Evolutionary conservation across 2,797 vertebrate genomes (phyloP).

Genomic region (Syncerus caffer): DNA sequence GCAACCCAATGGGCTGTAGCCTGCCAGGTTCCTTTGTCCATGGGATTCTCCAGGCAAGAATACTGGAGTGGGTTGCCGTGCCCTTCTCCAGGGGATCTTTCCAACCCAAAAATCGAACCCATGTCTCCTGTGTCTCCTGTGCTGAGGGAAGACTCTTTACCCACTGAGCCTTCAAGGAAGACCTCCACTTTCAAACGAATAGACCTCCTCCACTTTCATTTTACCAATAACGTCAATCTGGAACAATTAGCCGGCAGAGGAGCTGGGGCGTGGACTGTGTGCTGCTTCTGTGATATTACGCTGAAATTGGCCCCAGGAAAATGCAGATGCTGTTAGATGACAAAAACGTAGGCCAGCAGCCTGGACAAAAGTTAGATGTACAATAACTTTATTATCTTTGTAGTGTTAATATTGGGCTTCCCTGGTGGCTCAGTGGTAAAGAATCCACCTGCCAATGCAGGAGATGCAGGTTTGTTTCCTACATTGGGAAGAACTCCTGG

Average conservation of each 20-base stretch:
- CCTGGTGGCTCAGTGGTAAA: background rate
- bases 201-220: background rate
- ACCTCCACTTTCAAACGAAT: background rate
- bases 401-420: constrained; percentile 21
- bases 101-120: background rate
- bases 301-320: background rate
- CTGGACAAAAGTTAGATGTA: background rate
- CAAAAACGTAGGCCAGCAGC: background rate
- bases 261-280: background rate
- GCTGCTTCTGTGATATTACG: fast-evolving
- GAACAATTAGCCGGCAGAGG: background rate
- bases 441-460: background rate
- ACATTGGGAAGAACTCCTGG: background rate
- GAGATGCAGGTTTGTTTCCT: background rate
- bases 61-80: background rate
- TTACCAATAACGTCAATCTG: background rate
- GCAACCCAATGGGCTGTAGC: background rate
- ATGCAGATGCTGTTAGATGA: background rate
- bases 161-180: background rate
- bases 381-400: constrained; percentile 54
- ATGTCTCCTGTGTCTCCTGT: background rate
- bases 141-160: background rate
- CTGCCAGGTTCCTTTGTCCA: background rate
- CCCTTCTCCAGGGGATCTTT: background rate
- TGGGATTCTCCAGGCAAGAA: background rate